Evolutionary conservation across 2,888 invertebrate species (phyloP), one percentile per base, ranked within the genome.

Genomic region (Pristionchus fissidentatus): DNA sequence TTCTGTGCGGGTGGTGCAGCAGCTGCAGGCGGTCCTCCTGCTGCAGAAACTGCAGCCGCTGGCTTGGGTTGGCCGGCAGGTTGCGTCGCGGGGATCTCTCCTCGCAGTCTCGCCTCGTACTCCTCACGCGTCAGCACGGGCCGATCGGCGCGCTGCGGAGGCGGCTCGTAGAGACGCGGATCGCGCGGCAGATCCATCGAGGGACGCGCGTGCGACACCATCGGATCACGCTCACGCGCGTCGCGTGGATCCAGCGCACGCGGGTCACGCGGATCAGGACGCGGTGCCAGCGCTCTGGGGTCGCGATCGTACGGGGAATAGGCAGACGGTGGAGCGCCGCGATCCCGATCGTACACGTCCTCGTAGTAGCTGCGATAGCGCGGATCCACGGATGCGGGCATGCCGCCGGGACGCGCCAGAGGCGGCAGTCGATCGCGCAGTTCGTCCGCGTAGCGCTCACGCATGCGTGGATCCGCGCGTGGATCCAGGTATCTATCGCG

Each of bases 221-320:
- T 10, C 49, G 19, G 49, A 13, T 10, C 10, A 19, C 49, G 49
- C 13, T 49, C 49, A 19, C 19, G 19, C 49, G 62, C 62, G n/a
- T 8, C 29, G 22, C 7, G 7, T 60, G 62, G 13, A 26, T 8
- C 62, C n/a, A n/a, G n/a, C 2, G 26, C 79, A 38, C 79, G 55
- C 57, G 55, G 38, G 79, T 79, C 79, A 57, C 79, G 79, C 57
- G 79, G 79, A 79, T 79, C 79, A 8, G 49, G 49, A 15, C 70
- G 41, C 75, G 26, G 22, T 1, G n/a, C 22, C 0, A 15, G 19
- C 32, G 49, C 49, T 15, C 75, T 46, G 19, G 29, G 46, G 29
- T 46, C 75, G 49, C 75, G 75, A 41, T 79, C 55, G n/a, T 22
- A 26, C 15, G 29, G 15, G 38, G 22, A 35, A 38, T 38, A 55